These are phyloP conservation scores for Plebejus melissa DNA, from an alignment of 2,888 invertebrate species.

Conservation along the genomic window DNA sequence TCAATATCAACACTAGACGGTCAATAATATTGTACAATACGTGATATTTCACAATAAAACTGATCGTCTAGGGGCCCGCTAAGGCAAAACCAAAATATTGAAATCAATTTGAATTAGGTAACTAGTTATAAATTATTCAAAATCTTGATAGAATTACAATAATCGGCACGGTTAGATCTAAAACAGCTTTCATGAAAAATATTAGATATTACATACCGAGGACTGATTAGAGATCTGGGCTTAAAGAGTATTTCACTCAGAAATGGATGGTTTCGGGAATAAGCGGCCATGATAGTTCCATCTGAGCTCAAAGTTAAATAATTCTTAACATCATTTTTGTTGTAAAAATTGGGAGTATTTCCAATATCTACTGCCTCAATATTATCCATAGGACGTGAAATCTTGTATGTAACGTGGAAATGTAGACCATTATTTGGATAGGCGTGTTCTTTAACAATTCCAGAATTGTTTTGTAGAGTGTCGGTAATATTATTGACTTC, in stretches of 20 bases:
- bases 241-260: conserved; percentile 51
- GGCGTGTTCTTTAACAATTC: background rate
- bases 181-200: background rate
- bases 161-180: background rate
- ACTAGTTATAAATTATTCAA: background rate
- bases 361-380: conserved; percentile 8
- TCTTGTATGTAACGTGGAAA: conserved; percentile 15
- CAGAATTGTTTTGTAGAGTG: background rate
- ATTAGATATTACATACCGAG: conserved; percentile 34
- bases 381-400: background rate
- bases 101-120: background rate
- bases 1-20: no score
- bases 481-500: background rate
- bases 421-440: background rate
- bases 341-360: background rate
- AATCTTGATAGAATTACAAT: conserved; percentile 14
- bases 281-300: conserved; percentile 59
- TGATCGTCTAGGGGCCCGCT: background rate
- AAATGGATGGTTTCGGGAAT: conserved; percentile 55
- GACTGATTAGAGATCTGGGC: conserved; percentile 47
- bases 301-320: conserved; percentile 54
- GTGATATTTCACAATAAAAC: no score
- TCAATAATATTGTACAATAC: no score
- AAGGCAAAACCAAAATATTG: background rate
- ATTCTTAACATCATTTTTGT: conserved; percentile 30